phyloP scores from a whole-genome alignment of 1,140 invertebrate genomes.

The Bombyx mandarina region DNA sequence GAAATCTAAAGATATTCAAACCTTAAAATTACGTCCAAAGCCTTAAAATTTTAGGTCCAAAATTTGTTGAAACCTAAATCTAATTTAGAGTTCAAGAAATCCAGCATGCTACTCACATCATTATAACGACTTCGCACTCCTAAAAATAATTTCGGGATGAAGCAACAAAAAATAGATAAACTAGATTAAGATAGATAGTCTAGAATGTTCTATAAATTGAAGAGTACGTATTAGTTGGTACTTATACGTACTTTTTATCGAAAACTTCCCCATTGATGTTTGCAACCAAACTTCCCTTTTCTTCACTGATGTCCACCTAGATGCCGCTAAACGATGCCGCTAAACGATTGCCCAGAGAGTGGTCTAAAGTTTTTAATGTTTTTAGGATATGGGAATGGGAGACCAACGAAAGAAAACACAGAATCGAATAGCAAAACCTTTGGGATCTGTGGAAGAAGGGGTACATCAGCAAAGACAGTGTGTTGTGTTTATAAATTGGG shows the following conservation, averaged over 20 bases:
- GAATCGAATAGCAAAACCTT: background rate
- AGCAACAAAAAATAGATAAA: no score
- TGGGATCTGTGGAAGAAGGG: background rate
- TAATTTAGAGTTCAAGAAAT: no score
- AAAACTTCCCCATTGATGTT: conserved; percentile 2
- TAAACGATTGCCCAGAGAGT: background rate
- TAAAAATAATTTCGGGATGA: no score
- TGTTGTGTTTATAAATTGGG: background rate
- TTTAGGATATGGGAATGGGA: background rate
- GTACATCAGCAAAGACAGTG: background rate
- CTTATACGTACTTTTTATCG: conserved; percentile 2
- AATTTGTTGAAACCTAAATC: no score
- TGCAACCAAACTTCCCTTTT: background rate
- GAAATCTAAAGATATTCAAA: no score
- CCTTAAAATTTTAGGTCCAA: no score
- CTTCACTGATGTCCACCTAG: background rate
- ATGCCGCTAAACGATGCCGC: background rate
- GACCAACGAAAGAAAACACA: no score
- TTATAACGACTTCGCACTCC: no score
- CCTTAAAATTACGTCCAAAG: no score
- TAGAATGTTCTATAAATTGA: no score
- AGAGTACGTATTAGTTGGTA: background rate
- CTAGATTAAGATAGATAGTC: no score
- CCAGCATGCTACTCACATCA: no score
- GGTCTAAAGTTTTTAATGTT: background rate